phyloP scores from a whole-genome alignment of 2,113 vertebrate species.

The Thunnus thynnus region DNA sequence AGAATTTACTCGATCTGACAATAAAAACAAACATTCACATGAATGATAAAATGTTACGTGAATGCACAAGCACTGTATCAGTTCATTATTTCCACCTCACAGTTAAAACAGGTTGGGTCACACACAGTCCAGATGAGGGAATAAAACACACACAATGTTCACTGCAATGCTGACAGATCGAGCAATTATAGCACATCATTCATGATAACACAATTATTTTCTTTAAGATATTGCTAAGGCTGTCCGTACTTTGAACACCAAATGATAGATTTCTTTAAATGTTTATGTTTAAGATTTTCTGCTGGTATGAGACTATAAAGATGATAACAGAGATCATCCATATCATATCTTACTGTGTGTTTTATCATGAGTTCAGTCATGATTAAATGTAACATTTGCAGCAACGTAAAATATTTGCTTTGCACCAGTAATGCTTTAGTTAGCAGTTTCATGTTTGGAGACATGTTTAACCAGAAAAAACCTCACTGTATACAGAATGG shows the following conservation, averaged over 20 bases:
- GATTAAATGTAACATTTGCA: conserved; percentile 11
- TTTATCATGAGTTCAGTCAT: background rate
- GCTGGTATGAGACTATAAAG: background rate
- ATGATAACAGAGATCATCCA: background rate
- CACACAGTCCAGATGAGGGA: conserved; percentile 13
- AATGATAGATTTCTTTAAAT: background rate
- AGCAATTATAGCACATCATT: background rate
- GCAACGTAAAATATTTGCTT: background rate
- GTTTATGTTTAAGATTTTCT: background rate
- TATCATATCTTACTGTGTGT: background rate
- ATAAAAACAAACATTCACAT: background rate
- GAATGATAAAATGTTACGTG: background rate
- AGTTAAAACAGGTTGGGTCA: background rate
- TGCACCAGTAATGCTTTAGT: background rate
- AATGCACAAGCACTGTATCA: background rate
- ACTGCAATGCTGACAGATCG: background rate
- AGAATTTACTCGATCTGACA: too few species aligned
- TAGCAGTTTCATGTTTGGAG: background rate
- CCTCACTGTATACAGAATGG: too few species aligned
- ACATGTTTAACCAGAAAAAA: background rate
- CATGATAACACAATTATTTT: background rate
- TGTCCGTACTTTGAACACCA: background rate
- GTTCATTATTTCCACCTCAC: background rate
- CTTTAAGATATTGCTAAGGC: background rate
- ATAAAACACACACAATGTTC: background rate